Percentiles rank a stretch among this genome's conserved stretches.
phyloP scores from a whole-genome alignment of 2,797 vertebrate genomes.

The Oreonectes daqikongensis region DNA sequence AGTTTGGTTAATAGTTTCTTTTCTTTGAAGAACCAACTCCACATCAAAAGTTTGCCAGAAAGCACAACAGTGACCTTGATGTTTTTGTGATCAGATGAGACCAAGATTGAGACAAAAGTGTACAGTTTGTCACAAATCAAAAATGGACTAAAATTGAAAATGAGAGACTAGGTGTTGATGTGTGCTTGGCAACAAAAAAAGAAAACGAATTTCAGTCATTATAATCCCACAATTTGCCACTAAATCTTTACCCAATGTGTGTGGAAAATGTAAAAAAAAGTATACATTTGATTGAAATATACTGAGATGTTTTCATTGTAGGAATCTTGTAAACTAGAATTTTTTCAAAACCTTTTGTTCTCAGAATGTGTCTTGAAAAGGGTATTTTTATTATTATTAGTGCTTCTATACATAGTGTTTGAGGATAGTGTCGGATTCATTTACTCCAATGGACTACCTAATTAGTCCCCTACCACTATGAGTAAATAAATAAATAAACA shows the following conservation, averaged over 20 bases:
- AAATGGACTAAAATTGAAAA: background rate
- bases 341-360: background rate
- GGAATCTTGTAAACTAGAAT: background rate
- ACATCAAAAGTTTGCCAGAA: conserved; percentile 2
- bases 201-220: conserved; percentile 13
- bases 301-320: background rate
- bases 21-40: too few species aligned
- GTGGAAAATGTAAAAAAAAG: background rate
- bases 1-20: too few species aligned
- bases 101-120: background rate
- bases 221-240: conserved; percentile 1
- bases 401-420: background rate
- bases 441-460: conserved; percentile 33
- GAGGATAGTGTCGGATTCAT: conserved; percentile 6
- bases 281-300: too few species aligned
- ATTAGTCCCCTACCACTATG: conserved; percentile 48
- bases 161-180: background rate
- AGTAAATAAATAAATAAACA: conserved; percentile 39
- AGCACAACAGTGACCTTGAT: background rate
- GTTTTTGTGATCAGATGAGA: background rate
- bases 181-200: background rate
- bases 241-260: background rate
- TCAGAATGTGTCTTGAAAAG: background rate
- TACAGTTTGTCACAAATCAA: background rate
- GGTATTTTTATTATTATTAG: background rate